These are phyloP conservation scores for Lordiphosa mommai DNA, from an alignment of 1,140 invertebrate species.

Conservation along the genomic window DNA sequence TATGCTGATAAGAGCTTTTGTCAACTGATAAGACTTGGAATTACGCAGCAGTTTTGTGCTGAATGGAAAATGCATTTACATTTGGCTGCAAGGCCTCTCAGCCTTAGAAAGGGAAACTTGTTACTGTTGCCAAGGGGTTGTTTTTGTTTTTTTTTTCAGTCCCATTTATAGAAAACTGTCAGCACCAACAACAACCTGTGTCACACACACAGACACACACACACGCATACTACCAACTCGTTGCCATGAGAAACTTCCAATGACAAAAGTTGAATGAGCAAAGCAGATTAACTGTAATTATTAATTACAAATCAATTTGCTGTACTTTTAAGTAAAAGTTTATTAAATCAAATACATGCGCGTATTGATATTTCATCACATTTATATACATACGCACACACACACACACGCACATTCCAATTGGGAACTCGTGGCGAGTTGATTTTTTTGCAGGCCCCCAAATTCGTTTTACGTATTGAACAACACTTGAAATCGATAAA, in stretches of 20 bases:
- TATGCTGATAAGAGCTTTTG: too few relatives aligned
- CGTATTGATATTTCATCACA: constrained; percentile 49
- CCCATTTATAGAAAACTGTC: constrained; percentile 48
- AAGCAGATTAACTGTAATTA: not conserved
- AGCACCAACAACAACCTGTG: constrained; percentile 48
- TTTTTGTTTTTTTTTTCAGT: constrained; percentile 38
- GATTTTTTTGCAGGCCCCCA: constrained; percentile 22
- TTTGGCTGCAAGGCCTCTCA: not conserved
- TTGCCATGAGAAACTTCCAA: not conserved
- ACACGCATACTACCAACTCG: not conserved
- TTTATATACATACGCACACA: constrained; percentile 11
- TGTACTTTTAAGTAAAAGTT: too few relatives aligned
- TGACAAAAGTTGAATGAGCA: not conserved
- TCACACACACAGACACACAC: constrained; percentile 8
- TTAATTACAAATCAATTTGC: not conserved
- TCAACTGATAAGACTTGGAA: constrained; percentile 6
- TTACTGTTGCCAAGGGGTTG: constrained; percentile 52
- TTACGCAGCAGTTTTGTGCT: not conserved
- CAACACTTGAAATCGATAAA: constrained; percentile 8
- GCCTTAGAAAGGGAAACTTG: constrained; percentile 17
- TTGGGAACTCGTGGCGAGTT: constrained; percentile 61
- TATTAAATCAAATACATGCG: not conserved
- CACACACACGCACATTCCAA: constrained; percentile 12
- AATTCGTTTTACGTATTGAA: constrained; percentile 44
- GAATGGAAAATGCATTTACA: constrained; percentile 12